These are phyloP conservation scores for Prionailurus viverrinus DNA, from an alignment of 2,113 vertebrate species.

Conservation along the genomic window DNA sequence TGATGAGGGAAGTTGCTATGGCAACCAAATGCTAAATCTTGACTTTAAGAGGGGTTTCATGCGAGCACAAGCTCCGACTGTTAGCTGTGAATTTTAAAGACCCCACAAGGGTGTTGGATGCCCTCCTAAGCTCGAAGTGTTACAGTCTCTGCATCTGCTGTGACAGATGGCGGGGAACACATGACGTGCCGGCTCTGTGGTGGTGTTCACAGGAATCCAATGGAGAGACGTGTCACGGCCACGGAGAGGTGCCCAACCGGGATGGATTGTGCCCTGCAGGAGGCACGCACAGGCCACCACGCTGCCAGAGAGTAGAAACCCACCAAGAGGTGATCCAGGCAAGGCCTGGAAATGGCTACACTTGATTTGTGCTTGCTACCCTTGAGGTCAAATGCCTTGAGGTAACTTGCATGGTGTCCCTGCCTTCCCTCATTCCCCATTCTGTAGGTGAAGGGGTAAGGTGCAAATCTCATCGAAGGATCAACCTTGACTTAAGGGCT, in stretches of 20 bases:
- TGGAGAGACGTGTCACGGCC: constrained; percentile 51
- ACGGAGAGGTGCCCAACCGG: neutral
- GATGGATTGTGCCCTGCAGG: neutral
- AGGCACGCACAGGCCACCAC: neutral
- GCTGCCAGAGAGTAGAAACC: neutral
- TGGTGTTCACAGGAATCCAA: constrained; percentile 64
- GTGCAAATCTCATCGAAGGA: neutral
- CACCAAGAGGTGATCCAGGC: rapidly evolving
- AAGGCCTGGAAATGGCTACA: neutral
- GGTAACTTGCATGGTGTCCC: too few species aligned
- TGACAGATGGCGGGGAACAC: constrained; percentile 82
- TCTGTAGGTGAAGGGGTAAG: neutral
- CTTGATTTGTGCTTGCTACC: neutral
- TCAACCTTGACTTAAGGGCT: neutral
- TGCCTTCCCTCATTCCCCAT: neutral
- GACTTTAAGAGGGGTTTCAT: constrained; percentile 80
- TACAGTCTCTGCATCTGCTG: constrained; percentile 81
- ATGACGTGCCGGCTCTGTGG: constrained; percentile 63
- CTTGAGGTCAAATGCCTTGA: neutral
- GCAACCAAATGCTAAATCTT: constrained; percentile 81
- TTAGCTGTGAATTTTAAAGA: constrained; percentile 84
- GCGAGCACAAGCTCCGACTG: constrained; percentile 75
- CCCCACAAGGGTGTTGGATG: constrained; percentile 79
- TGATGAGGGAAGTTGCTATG: constrained; percentile 73
- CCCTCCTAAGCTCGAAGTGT: constrained; percentile 81